A percentile compares a stretch with the other conserved stretches of the same genome.
Evolutionary conservation across 2,797 vertebrate species (phyloP).

Genomic region (Acrossocheilus wenchowensis): DNA sequence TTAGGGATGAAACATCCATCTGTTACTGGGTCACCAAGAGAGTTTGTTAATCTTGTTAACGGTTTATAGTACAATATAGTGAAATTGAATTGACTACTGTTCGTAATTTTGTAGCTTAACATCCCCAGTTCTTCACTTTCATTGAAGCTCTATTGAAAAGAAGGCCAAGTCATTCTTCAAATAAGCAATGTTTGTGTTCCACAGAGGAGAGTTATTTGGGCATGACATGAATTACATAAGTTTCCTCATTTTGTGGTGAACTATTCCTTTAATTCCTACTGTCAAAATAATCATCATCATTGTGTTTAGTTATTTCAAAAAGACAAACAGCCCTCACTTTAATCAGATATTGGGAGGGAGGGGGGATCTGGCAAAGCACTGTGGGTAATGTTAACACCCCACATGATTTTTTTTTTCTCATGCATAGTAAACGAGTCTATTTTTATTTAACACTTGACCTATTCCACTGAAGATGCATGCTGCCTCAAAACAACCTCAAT

Average conservation of each 20-base stretch:
- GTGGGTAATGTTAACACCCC: not conserved
- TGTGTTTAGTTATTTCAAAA: not conserved
- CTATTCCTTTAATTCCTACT: not conserved
- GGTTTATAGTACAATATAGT: not conserved
- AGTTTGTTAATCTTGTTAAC: not conserved
- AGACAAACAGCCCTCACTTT: not conserved
- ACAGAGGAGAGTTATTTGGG: not conserved
- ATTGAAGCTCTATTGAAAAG: not conserved
- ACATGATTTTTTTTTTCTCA: conserved; percentile 9
- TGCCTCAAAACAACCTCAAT: conserved; percentile 25
- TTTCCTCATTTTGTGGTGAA: not conserved
- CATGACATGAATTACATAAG: not conserved
- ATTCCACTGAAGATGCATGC: conserved; percentile 19
- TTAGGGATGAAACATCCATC: not conserved
- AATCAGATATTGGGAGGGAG: not conserved
- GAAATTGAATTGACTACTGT: not conserved
- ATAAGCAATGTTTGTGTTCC: not conserved
- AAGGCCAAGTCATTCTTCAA: not conserved
- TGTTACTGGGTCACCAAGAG: not conserved
- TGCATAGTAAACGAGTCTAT: conserved; percentile 24
- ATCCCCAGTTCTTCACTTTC: not conserved
- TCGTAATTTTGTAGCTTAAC: not conserved
- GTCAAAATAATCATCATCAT: not conserved
- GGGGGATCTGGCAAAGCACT: not conserved
- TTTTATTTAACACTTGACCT: conserved; percentile 57